Base-by-base conservation (phyloP, 2,888 invertebrate species). In the Beris chalybata region DNA sequence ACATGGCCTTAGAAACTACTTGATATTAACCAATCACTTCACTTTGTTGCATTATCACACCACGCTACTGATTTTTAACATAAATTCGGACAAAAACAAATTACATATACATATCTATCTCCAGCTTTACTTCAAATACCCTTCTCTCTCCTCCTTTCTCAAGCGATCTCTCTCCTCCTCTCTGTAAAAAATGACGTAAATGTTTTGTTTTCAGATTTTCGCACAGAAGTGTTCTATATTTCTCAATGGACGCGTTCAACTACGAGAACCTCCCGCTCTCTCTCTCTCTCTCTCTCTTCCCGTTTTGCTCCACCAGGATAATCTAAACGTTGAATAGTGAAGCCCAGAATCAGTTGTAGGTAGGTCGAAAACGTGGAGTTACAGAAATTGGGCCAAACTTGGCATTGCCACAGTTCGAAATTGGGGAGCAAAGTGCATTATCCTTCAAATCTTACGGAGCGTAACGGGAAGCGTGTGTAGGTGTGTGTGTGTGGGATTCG, bases 301-400 rank as follows among this genome's bases (percentile, higher is more conserved):
- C 5, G 30, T 47, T 32, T 5, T 13, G 30, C 61, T 61, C 61
- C 50, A 43, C 61, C 52, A 32, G 30, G 61, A 32, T 61, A 22
- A 9, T 15, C 15, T 38, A 38, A 50, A 29, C n/a, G 61, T 52
- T 61, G 38, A 61, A 59, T 59, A 15, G 38, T 9, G 38, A 38
- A 7, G 38, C 22, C 22, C 22, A 22, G 38, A 38, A 38, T 38
- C 38, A 38, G 22, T 22, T 22, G 22, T 22, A 22, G 22, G 48
- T 59, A 59, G 61, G 61, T 61, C 61, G 61, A 61, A 61, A 61
- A 52, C 47, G 52, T 61, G 50, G 38, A 29, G 38, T 30, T 22
- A 30, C 52, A 13, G 31, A 44, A 52, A 50, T n/a, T 61, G 52
- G 61, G 61, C 50, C 61, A 61, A 61, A 61, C 61, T 61, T 61